Evolutionary conservation across 1,140 invertebrate genomes (phyloP).

Genomic region (Lucilia sericata): DNA sequence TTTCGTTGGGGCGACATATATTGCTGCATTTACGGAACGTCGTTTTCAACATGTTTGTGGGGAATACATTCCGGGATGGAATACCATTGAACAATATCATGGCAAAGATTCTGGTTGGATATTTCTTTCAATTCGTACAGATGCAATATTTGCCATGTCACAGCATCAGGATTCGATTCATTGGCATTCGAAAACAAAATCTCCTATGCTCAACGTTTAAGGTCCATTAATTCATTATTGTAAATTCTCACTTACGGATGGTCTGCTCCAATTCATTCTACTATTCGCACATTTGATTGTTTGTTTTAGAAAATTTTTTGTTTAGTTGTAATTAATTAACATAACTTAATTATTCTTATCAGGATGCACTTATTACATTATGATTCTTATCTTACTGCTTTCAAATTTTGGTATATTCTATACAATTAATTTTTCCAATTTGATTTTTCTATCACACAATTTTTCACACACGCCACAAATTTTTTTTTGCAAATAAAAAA

Average conservation of each 20-base stretch:
- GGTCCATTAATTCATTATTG: conserved; percentile 62
- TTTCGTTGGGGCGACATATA: conserved; percentile 54
- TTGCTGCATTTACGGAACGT: conserved; percentile 73
- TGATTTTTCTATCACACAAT: too few species aligned
- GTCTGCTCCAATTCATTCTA: conserved; percentile 61
- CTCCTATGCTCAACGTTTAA: conserved; percentile 66
- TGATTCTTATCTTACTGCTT: too few species aligned
- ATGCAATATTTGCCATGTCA: conserved; percentile 73
- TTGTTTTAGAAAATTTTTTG: conserved; percentile 29
- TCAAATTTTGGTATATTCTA: not conserved
- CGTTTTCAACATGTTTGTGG: conserved; percentile 57
- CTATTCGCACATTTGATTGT: conserved; percentile 19
- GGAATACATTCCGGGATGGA: conserved; percentile 67
- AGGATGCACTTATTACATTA: not conserved
- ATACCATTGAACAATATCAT: conserved; percentile 76
- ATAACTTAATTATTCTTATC: not conserved
- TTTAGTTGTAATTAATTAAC: too few species aligned
- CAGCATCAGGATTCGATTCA: conserved; percentile 72
- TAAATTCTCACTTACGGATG: conserved; percentile 49
- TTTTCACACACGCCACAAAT: too few species aligned
- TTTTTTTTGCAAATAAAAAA: too few species aligned
- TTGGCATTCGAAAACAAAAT: conserved; percentile 74
- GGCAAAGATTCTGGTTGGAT: conserved; percentile 69
- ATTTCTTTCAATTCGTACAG: conserved; percentile 71
- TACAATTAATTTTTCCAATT: not conserved